Conservation (phyloP, 2,113 vertebrate species). For the Cavia porcellus region DNA sequence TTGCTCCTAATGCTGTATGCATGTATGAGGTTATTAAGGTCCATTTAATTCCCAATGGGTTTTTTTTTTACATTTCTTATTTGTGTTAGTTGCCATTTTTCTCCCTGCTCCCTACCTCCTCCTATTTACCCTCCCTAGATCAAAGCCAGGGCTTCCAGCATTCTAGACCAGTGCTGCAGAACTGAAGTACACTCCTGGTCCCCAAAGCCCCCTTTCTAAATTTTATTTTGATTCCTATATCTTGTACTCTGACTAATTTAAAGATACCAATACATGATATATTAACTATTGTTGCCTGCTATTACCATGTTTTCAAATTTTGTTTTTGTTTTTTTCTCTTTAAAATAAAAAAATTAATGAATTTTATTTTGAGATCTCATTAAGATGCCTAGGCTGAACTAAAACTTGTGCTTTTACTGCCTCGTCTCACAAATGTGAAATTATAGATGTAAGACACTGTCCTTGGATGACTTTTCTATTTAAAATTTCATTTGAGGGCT, state of each 20-base stretch:
- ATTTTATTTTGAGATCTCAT: neutral
- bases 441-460: neutral
- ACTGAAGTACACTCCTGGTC: neutral
- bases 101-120: neutral
- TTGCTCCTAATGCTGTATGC: neutral
- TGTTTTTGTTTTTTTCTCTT: too few relatives aligned
- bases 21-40: slow-evolving; percentile 23
- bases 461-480: slow-evolving; percentile 7
- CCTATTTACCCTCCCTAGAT: neutral
- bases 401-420: neutral
- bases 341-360: neutral
- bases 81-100: neutral
- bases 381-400: neutral
- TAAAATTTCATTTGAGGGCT: slow-evolving; percentile 5
- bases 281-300: too few relatives aligned
- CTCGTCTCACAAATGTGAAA: neutral
- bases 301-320: too few relatives aligned
- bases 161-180: neutral
- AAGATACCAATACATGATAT: too few relatives aligned
- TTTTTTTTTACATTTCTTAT: neutral
- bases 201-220: neutral
- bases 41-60: slow-evolving; percentile 27
- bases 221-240: neutral
- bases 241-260: too few relatives aligned
- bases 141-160: neutral